Evolutionary conservation across 2,888 invertebrate genomes (phyloP).

Genomic region (Lycocerus yunnanus): DNA sequence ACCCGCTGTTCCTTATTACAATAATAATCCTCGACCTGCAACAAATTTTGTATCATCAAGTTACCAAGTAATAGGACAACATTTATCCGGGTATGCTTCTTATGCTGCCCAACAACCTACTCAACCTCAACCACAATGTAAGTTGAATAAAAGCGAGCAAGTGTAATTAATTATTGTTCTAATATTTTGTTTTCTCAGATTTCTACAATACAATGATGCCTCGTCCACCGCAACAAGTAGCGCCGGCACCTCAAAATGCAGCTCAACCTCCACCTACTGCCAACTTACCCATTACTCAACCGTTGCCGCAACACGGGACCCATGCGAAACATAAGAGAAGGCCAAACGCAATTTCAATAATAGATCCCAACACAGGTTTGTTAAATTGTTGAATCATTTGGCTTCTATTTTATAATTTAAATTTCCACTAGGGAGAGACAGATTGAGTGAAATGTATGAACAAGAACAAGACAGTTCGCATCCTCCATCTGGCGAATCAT

Average conservation of each 20-base stretch:
- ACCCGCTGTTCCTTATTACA: constrained; percentile 12
- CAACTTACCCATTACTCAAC: constrained; percentile 31
- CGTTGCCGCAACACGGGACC: constrained; percentile 25
- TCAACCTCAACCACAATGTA: constrained; percentile 19
- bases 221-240: constrained; percentile 26
- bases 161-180: neutral
- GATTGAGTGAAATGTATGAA: constrained; percentile 53
- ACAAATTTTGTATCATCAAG: constrained; percentile 9
- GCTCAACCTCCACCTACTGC: constrained; percentile 37
- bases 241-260: constrained; percentile 38
- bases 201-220: constrained; percentile 10
- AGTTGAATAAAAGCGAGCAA: neutral
- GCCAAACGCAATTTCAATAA: constrained; percentile 50
- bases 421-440: constrained; percentile 43
- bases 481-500: constrained; percentile 56
- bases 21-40: constrained; percentile 17
- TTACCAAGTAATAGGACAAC: constrained; percentile 22
- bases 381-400: neutral
- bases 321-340: constrained; percentile 38
- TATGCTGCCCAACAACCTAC: neutral
- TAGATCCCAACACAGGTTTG: constrained; percentile 52
- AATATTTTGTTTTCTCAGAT: constrained; percentile 3
- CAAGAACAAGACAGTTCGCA: constrained; percentile 48
- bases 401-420: neutral
- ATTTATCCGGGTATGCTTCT: neutral